Percentiles rank a stretch among this genome's conserved stretches.
These are phyloP conservation scores for Spisula subtruncata DNA, from an alignment of 2,888 invertebrate species.

Conservation along the genomic window DNA sequence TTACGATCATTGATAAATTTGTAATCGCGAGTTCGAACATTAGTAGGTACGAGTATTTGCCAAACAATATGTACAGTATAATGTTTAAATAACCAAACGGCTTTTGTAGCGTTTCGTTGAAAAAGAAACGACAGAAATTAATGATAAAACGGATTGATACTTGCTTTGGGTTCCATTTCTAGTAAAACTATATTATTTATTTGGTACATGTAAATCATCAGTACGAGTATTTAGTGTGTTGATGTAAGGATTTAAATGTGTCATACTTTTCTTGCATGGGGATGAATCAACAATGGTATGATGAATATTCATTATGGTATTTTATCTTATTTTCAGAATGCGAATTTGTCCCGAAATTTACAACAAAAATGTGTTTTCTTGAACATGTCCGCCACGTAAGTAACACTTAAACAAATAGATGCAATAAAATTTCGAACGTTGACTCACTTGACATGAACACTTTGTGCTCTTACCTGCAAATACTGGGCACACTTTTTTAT, in stretches of 20 bases:
- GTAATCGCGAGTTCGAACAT: neutral
- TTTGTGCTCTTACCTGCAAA: neutral
- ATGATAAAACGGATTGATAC: too few species aligned
- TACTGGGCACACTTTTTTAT: neutral
- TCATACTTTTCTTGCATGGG: too few species aligned
- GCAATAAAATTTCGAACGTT: neutral
- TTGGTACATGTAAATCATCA: too few species aligned
- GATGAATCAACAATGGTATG: too few species aligned
- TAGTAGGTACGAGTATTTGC: neutral
- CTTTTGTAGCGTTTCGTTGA: too few species aligned
- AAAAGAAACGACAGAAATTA: too few species aligned
- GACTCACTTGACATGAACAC: neutral
- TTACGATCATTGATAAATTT: neutral
- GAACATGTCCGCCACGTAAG: slow-evolving; percentile 78
- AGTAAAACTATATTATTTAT: too few species aligned
- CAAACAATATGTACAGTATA: neutral
- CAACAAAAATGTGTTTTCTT: slow-evolving; percentile 76
- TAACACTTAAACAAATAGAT: slow-evolving; percentile 26
- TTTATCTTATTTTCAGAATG: slow-evolving; percentile 67
- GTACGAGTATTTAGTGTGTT: too few species aligned
- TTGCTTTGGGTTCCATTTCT: too few species aligned
- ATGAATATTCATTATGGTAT: neutral
- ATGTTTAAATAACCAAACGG: too few species aligned
- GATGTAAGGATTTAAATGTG: too few species aligned
- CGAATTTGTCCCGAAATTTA: slow-evolving; percentile 37